phyloP scores from a whole-genome alignment of 1,140 invertebrate species.

The Hyphantria cunea region DNA sequence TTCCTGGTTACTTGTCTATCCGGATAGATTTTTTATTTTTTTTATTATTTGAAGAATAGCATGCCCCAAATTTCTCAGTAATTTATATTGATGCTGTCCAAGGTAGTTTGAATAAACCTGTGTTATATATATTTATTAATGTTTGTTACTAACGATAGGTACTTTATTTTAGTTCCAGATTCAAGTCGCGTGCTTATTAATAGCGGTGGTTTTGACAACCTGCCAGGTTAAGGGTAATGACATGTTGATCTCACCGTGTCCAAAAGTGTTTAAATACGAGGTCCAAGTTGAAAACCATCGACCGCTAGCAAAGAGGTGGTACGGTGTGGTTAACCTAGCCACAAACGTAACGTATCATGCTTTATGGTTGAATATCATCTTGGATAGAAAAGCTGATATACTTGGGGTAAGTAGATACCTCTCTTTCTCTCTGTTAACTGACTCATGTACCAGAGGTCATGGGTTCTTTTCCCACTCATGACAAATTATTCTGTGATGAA shows the following conservation, averaged over 20 bases:
- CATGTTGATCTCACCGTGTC: conserved; percentile 61
- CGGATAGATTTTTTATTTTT: neutral
- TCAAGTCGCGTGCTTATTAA: neutral
- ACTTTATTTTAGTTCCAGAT: conserved; percentile 10
- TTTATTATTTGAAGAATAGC: neutral
- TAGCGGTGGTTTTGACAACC: conserved; percentile 16
- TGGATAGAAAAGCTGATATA: conserved; percentile 68
- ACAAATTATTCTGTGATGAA: no score
- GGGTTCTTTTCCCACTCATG: no score
- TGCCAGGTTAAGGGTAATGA: conserved; percentile 24
- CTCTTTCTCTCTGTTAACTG: neutral
- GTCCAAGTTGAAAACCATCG: conserved; percentile 33
- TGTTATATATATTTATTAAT: neutral
- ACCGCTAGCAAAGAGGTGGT: conserved; percentile 61
- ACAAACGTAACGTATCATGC: conserved; percentile 66
- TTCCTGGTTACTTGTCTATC: no score
- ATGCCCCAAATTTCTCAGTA: no score
- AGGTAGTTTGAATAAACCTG: no score
- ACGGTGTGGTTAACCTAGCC: conserved; percentile 63
- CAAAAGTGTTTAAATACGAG: conserved; percentile 71
- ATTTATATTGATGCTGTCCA: no score
- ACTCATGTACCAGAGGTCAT: no score
- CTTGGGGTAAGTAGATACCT: conserved; percentile 54
- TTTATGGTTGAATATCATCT: conserved; percentile 68
- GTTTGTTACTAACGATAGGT: neutral